Evolutionary conservation across 2,888 invertebrate species (phyloP).

Genomic region (Lasius fuliginosus): DNA sequence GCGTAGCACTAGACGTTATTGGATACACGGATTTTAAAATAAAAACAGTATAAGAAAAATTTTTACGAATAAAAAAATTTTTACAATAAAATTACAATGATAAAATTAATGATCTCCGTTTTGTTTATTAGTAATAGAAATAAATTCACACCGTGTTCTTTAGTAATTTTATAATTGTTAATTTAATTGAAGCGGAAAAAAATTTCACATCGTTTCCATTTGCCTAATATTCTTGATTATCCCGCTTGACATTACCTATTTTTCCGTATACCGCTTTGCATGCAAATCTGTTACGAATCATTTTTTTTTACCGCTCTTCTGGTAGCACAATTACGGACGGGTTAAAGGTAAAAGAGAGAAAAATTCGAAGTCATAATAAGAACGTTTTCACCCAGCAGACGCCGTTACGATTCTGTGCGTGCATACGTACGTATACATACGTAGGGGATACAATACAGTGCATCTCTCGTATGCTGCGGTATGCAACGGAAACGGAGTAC

Average conservation of each 20-base stretch:
- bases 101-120: neutral
- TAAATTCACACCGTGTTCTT: neutral
- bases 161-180: neutral
- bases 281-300: conserved; percentile 17
- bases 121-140: neutral
- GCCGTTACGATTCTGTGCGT: neutral
- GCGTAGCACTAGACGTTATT: neutral
- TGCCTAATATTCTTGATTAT: neutral
- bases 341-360: conserved; percentile 31
- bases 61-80: neutral
- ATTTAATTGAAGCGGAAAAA: neutral
- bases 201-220: neutral
- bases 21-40: neutral
- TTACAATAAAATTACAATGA: neutral
- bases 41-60: neutral
- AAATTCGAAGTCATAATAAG: conserved; percentile 47
- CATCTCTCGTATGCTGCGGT: conserved; percentile 35
- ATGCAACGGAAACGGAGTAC: conserved; percentile 53
- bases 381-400: conserved; percentile 27
- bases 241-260: neutral
- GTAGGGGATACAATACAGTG: conserved; percentile 5
- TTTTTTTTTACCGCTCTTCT: conserved; percentile 8
- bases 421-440: neutral
- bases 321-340: neutral
- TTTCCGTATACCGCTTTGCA: neutral